phyloP scores from a whole-genome alignment of 2,888 invertebrate species.

The Caenorhabditis angaria region DNA sequence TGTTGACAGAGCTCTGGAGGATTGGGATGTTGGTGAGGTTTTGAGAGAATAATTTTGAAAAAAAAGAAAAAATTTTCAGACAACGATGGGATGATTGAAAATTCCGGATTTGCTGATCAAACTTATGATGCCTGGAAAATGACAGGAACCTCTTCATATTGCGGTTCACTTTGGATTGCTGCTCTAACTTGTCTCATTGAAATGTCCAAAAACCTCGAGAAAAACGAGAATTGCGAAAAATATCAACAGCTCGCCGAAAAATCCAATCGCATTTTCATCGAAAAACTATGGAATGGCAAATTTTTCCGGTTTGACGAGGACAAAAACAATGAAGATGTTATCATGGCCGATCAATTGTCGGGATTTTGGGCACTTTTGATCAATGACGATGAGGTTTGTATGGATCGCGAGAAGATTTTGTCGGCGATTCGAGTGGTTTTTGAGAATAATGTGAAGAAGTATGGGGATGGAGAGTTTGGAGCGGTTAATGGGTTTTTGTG shows the following conservation, averaged over 20 bases:
- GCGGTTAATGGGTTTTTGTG: conserved; percentile 86
- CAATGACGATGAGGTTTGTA: conserved; percentile 36
- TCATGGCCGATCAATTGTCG: conserved; percentile 92
- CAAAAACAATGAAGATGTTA: conserved; percentile 77
- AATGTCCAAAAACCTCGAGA: conserved; percentile 65
- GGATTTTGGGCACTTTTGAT: conserved; percentile 85
- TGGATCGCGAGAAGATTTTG: conserved; percentile 38
- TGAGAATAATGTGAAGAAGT: conserved; percentile 84
- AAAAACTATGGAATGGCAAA: conserved; percentile 63
- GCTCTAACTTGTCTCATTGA: conserved; percentile 75
- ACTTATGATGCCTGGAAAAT: conserved; percentile 91
- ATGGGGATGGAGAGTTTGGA: conserved; percentile 83
- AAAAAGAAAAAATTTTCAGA: conserved; percentile 75
- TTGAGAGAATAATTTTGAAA: neutral
- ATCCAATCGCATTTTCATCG: conserved; percentile 40
- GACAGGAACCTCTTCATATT: conserved; percentile 90
- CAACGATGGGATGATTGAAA: conserved; percentile 88
- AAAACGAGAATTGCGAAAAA: conserved; percentile 19
- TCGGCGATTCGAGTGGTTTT: conserved; percentile 82
- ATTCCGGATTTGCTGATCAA: conserved; percentile 84
- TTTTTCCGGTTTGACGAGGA: conserved; percentile 81
- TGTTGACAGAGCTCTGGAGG: conserved; percentile 71
- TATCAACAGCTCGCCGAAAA: conserved; percentile 39
- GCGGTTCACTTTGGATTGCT: conserved; percentile 88
- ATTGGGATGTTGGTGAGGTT: conserved; percentile 77